Evolutionary conservation across 2,888 invertebrate species (phyloP), one percentile per base, ranked within the genome.

Genomic region (Drosophila macrospina): DNA sequence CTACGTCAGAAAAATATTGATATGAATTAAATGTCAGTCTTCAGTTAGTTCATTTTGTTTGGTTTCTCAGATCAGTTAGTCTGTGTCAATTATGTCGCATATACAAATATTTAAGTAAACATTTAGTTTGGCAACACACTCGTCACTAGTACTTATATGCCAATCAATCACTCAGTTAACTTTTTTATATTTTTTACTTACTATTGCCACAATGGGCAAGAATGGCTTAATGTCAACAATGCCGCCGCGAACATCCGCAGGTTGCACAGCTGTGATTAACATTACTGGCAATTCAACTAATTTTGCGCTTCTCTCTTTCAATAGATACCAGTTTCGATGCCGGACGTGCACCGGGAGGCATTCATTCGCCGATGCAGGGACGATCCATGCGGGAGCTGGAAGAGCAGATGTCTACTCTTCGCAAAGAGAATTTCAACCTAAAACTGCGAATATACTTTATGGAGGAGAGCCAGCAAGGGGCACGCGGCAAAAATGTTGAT

Each of bases 391-490:
- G 97, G 88, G 98, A 98, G 81, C 96, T 96, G 89, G 98, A 98
- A 90, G 96, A 98, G 91, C 96, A 98, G 91, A 93, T 98, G 74
- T 95, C 95, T 54, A 94, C 94, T 47, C 92, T 98, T 70, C 95
- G 96, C 78, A 98, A 97, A 91, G 98, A 98, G 91, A 98, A 98
- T 92, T 98, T 98, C 90, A 96, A 97, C 92, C 93, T 98, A 16
- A 98, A 98, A 92, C 93, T 98, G 82, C 94, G 98, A 56, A 96
- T 98, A 85, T 98, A 97, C 92, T 97, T 98, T 91, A 93, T 98
- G 71, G 98, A 98, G 91, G 97, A 98, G 91, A 90, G 94, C 95
- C 93, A 88, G 51, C 81, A 89, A 34, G 86, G 88, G 8, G 61
- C 75, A 7, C 84, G 81, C 5, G 70, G 74, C 24, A 59, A 78